Base-by-base conservation (phyloP, 2,888 invertebrate genomes). In the Netelia virgata region DNA sequence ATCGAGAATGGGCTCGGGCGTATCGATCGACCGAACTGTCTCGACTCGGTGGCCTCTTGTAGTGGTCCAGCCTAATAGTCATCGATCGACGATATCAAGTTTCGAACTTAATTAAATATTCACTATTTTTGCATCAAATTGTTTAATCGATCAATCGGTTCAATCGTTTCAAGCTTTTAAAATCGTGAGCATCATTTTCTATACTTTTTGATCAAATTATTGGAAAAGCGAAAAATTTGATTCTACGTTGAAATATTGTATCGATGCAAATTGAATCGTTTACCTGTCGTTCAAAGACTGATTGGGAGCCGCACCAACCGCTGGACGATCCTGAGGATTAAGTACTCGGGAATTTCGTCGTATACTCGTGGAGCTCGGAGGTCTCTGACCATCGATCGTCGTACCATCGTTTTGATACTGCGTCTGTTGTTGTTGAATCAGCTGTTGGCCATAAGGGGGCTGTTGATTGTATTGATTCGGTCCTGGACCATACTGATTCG, bases 11-110 rank as follows among this genome's bases (percentile, higher is more conserved):
- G 28, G 97, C 96, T 85, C 97, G 95, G 5, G 96, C 96, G 91
- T 97, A 97, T 84, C 97, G 95, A 94, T 98, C 98, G 64, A 97
- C 97, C 88, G 97, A 97, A 84, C 97, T 96, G 92, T 98, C 97
- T 92, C 98, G 95, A 94, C 98, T 98, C 0, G 98, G 97, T 74
- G 98, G 97, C 92, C 97, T 95, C 94, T 98, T 97, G 94, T 99
- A 99, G 92, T 99, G 98, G 94, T 98, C 98, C 92, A 98, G 97
- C 95, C 94, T 96, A 50, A 14, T 36, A 11, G 18, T 59, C 59
- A 59, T 9, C 10, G 9, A 20, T 10, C 18, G 18, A 20, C 16
- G 1, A 59, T 9, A 10, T 59, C 18, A 47, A 47, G 10, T 47
- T 47, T 47, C 14, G 8, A 47, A 47, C 2, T 14, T 47, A 47